Conservation (phyloP, 2,113 vertebrate genomes). For the Perca flavescens region DNA sequence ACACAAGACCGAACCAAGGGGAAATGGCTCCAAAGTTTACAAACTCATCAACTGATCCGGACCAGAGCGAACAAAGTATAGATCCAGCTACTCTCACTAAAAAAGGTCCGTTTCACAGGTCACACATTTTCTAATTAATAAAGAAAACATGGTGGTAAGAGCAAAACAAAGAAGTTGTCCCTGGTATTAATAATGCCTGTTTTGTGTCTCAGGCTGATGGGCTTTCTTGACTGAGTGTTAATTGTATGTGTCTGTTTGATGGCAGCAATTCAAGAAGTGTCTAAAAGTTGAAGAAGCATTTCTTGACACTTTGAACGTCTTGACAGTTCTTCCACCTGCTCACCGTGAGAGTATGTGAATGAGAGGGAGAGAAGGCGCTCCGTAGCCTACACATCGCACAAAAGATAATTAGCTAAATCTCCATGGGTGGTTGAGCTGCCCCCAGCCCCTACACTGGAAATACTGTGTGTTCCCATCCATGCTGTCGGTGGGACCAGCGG, state of each 20-base stretch:
- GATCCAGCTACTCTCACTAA: neutral
- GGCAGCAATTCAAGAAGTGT: neutral
- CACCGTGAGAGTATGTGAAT: neutral
- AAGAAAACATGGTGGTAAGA: neutral
- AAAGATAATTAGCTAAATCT: conserved; percentile 78
- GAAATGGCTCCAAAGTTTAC: too few species aligned
- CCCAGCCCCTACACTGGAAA: conserved; percentile 57
- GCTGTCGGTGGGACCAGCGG: conserved; percentile 61
- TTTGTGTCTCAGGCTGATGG: neutral
- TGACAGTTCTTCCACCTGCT: conserved; percentile 43
- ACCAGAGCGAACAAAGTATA: too few species aligned
- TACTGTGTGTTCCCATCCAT: conserved; percentile 58
- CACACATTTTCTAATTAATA: neutral
- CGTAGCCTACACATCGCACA: conserved; percentile 56
- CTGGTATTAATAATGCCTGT: neutral
- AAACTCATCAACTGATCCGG: too few species aligned
- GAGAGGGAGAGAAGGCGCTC: neutral
- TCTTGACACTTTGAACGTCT: conserved; percentile 11
- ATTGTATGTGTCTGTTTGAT: neutral
- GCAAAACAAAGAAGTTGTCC: neutral
- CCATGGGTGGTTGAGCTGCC: conserved; percentile 62
- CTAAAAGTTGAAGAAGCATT: conserved; percentile 3
- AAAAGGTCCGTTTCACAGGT: neutral
- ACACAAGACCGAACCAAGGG: too few species aligned
- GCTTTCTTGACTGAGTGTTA: neutral